Base-by-base conservation (phyloP, 1,140 invertebrate genomes). In the Drosophila orena region DNA sequence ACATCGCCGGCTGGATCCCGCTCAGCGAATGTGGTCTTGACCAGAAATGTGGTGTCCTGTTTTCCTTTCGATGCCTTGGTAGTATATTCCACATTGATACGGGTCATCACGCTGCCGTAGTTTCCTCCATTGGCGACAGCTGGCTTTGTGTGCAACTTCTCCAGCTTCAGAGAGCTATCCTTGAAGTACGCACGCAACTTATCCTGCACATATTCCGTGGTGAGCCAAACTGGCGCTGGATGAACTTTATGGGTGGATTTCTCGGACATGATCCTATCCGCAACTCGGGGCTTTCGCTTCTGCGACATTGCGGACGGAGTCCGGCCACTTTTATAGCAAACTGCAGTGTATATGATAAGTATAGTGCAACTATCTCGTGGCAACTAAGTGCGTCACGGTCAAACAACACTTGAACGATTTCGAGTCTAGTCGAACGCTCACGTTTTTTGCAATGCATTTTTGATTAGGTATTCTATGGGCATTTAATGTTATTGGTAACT, bases 121-220 rank as follows among this genome's bases (percentile, higher is more conserved):
- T 91, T 92, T 24, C 86, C 91, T 6, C 91, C 91, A 55, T 91
- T 90, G 3, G 66, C 66, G 2, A 75, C 77, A n/a, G 73, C 86
- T 1, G 90, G 78, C 34, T 58, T 58, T 1, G 78, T 56, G 15
- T 68, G 24, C 8, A 73, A 42, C 10, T 70, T 35, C 5, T 59
- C n/a, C 24, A 92, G n/a, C 15, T 75, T 42, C 2, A 91, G 37
- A 0, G 65, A 59, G 4, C 62, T 24, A 43, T 92, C 77, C 10
- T 91, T 56, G 1, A 78, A 65, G 46, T 81, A 84, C 2, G 12
- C 37, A 7, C 79, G 68, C 22, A 92, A 27, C 42, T 65, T 76
- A 1, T 74, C 42, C 56, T 91, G 56, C 4, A 92, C 68, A 49
- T 90, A 92, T 4, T 79, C 71, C 7, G 52, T 38, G 10, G 60